Conservation (phyloP, 1,140 invertebrate species). For the Sycobia sp. region DNA sequence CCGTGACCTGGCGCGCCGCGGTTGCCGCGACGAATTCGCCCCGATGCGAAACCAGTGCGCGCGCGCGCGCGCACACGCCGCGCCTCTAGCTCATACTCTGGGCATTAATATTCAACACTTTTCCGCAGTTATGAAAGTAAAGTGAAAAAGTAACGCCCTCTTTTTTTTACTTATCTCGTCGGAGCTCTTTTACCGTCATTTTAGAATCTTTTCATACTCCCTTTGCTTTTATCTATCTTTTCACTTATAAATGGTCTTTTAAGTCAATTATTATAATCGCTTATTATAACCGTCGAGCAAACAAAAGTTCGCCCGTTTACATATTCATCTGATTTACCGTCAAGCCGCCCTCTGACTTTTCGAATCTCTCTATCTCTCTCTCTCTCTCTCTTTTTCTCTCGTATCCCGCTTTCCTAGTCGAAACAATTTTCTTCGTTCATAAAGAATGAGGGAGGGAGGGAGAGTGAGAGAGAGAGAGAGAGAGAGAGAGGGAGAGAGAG, state of each 20-base stretch:
- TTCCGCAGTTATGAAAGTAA: conserved; percentile 61
- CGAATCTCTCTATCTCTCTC: too few species aligned
- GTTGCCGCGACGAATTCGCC: background rate
- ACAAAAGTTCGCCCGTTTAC: conserved; percentile 12
- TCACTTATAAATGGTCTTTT: conserved; percentile 38
- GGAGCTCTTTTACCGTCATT: conserved; percentile 31
- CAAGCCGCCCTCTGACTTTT: too few species aligned
- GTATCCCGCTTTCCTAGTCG: too few species aligned
- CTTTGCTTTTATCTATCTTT: conserved; percentile 23
- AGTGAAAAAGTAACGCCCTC: conserved; percentile 57
- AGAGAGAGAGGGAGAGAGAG: too few species aligned
- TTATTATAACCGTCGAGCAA: conserved; percentile 13
- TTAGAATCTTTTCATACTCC: conserved; percentile 29
- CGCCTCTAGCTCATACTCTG: too few species aligned
- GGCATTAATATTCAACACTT: conserved; percentile 60
- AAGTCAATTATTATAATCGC: conserved; percentile 53
- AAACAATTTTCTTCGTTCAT: too few species aligned
- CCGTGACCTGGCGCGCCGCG: too few species aligned
- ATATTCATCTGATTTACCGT: conserved; percentile 25
- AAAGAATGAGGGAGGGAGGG: too few species aligned
- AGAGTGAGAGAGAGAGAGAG: too few species aligned
- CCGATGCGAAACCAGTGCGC: conserved; percentile 34
- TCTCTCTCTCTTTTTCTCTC: too few species aligned
- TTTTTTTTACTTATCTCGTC: conserved; percentile 28
- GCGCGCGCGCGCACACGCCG: too few species aligned